A percentile compares a stretch with the other conserved stretches of the same genome.
These are phyloP conservation scores for Cheiracanthium punctorium DNA, from an alignment of 2,888 invertebrate genomes.

Conservation along the genomic window DNA sequence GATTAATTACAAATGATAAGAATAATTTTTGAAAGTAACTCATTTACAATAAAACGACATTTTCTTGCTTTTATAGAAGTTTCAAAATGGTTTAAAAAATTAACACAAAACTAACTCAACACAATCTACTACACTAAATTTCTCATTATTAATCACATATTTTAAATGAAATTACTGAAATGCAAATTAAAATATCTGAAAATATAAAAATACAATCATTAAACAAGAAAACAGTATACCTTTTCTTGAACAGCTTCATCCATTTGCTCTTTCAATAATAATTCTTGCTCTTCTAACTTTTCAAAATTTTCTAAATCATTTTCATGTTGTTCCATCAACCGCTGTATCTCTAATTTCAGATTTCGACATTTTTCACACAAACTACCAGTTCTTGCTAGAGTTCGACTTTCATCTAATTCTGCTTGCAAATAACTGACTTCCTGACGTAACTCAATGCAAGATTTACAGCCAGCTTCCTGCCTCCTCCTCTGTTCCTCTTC, in stretches of 20 bases:
- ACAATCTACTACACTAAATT: no score
- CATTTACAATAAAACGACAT: no score
- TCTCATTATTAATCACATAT: no score
- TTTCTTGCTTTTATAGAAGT: no score
- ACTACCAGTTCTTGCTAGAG: conserved; percentile 35
- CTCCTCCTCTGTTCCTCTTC: conserved; percentile 36
- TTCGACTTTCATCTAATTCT: conserved; percentile 56
- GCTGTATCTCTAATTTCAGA: conserved; percentile 51
- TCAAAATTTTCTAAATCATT: conserved; percentile 19
- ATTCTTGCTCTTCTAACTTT: conserved; percentile 42
- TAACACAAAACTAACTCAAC: no score
- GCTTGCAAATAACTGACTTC: conserved; percentile 59
- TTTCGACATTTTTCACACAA: conserved; percentile 53
- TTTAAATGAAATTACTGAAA: no score
- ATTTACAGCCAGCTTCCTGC: conserved; percentile 30
- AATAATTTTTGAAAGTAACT: no score
- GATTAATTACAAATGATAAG: background rate
- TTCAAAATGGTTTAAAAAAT: no score
- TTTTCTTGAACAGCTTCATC: conserved; percentile 46
- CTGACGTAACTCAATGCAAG: conserved; percentile 51
- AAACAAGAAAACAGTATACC: background rate
- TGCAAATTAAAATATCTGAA: no score
- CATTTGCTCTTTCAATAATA: conserved; percentile 40
- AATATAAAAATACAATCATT: no score
- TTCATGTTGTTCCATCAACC: conserved; percentile 47